phyloP scores from a whole-genome alignment of 2,797 vertebrate species.

The Silurus aristotelis region DNA sequence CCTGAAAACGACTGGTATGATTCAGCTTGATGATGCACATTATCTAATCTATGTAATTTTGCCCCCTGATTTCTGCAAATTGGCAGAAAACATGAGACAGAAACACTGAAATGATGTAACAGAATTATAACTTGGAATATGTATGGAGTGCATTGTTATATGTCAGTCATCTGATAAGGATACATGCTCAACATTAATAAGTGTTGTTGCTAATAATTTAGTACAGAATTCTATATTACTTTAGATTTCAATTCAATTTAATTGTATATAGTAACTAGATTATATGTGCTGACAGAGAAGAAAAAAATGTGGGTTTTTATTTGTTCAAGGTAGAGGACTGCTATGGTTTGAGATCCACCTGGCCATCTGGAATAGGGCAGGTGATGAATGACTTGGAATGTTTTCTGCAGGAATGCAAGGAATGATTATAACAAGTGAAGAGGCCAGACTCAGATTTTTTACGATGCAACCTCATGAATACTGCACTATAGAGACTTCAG shows the following conservation, averaged over 20 bases:
- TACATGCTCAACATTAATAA: background rate
- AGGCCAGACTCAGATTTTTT: conserved; percentile 28
- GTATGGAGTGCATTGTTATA: background rate
- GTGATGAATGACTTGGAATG: conserved; percentile 32
- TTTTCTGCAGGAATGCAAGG: conserved; percentile 48
- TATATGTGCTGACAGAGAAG: background rate
- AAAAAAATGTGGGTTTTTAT: conserved; percentile 21
- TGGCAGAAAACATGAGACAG: background rate
- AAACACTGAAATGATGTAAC: background rate
- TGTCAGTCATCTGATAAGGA: background rate
- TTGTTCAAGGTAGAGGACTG: background rate
- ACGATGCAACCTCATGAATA: conserved; percentile 9
- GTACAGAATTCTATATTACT: background rate
- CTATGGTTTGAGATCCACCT: conserved; percentile 30
- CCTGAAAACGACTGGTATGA: background rate
- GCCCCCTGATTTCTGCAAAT: background rate
- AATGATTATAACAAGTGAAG: conserved; percentile 44
- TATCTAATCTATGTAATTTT: conserved; percentile 2
- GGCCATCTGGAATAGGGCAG: conserved; percentile 49
- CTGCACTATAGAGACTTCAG: conserved; percentile 5
- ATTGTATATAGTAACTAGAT: background rate
- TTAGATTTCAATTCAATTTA: background rate
- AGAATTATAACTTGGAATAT: background rate
- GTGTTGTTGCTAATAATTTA: background rate
- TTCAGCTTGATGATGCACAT: background rate